Evolutionary conservation across 2,113 vertebrate species (phyloP), one percentile per base, ranked within the genome.

Genomic region (Nothobranchius furzeri): DNA sequence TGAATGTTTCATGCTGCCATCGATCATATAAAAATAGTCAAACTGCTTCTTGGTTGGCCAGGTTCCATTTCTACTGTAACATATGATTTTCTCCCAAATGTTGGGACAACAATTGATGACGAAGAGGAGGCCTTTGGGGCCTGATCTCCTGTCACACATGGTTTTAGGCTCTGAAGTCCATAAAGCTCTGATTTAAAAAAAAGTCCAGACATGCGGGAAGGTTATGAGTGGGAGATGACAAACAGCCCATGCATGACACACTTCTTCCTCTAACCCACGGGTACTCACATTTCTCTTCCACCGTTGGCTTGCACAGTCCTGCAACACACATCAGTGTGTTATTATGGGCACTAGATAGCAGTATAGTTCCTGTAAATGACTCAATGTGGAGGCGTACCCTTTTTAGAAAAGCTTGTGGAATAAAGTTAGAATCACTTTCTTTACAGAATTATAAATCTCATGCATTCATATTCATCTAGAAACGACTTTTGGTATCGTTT

Each of bases 251-350:
- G 50, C 48, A 58, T 53, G 56, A 81, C 59, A 24, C 49, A 0
- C 1, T 9, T 60, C 36, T 64, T 46, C 58, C 47, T 65, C 35
- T 50, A 17, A 49, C 40, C 25, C 20, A 6, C 12, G 53, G 60
- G 50, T 75, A 88, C 92, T 55, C 91, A 97, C 96, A 93, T 85
- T 92, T 93, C 55, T 91, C 84, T 36, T 78, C 83, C 58, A 66
- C 64, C 25, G 24, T 5, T 13, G 66, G 64, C 54, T 73, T 94
- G 85, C 96, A 96, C 55, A 77, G 87, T 57, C 93, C 96, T 96
- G 90, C 37, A 91, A 93, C 78, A 90, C 70, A 91, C 55, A 83
- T 50, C 50, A 74, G 11, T 59, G 68, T 60, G 70, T 64, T 47
- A 77, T 82, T 60, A 75, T 24, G 54, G 75, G 82, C 91, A 87